Evolutionary conservation across 2,888 invertebrate genomes (phyloP), one percentile per base, ranked within the genome.

Genomic region (Atrina japonica): DNA sequence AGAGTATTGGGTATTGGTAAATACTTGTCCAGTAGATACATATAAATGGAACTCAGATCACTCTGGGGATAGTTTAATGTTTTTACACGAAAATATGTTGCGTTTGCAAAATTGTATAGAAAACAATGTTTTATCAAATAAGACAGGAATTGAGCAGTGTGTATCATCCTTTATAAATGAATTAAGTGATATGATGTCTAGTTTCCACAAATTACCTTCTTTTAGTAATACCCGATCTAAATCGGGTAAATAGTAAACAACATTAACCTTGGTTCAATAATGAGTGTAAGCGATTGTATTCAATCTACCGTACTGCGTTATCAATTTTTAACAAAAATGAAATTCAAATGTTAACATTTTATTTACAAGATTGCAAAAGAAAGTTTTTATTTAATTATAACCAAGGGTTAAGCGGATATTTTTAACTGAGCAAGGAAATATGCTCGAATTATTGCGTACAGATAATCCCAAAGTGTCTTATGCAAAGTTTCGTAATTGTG

Each of bases 341-440:
- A 52, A 21, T 23, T 52, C 3, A 14, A 3, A 23, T 7, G 23
- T 21, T 21, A 9, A 3, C 11, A 21, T 14, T 23, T 3, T 14
- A 23, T 52, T 52, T 52, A 25, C 52, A 52, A 14, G 52, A 52
- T 21, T 52, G 52, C 16, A 52, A 52, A 52, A 23, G 23, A 14
- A 52, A 52, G 14, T 52, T 7, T 16, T 21, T 21, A 23, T 21
- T 14, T n/a, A n/a, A 23, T 25, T 52, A 7, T 11, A 52, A 52
- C 3, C 21, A 18, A 52, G 23, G 23, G 11, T 25, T 23, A 52
- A 52, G 23, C 14, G 52, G 23, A 52, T 21, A 25, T 52, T 52
- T 25, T 25, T 52, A 25, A 23, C 25, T 23, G 52, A 52, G 14
- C 14, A 52, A 25, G 52, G 52, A 7, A 23, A 52, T 25, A 52